Evolutionary conservation across 2,888 invertebrate species (phyloP).

Genomic region (Plemyria rubiginata): DNA sequence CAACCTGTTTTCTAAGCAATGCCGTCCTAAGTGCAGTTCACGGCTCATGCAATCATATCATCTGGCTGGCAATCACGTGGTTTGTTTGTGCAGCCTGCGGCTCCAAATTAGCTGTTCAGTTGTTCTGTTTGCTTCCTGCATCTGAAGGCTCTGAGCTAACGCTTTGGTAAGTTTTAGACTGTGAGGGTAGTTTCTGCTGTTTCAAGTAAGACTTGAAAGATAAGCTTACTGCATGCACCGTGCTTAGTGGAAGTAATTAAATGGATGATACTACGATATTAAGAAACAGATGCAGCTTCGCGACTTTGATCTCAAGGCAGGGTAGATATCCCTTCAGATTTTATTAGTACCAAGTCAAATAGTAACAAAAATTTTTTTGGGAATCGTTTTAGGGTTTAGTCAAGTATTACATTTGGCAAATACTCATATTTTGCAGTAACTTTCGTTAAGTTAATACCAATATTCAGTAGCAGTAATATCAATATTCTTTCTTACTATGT

Average conservation of each 20-base stretch:
- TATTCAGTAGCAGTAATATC: no score
- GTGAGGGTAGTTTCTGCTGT: background rate
- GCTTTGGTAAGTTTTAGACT: background rate
- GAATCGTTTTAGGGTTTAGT: no score
- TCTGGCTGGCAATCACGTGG: constrained; percentile 72
- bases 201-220: background rate
- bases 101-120: constrained; percentile 65
- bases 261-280: background rate
- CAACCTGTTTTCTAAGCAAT: constrained; percentile 6
- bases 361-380: no score
- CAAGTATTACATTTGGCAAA: no score
- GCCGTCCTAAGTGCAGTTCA: constrained; percentile 23
- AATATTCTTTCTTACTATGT: no score
- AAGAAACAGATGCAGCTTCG: no score
- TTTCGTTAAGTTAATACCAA: no score
- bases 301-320: no score
- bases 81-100: constrained; percentile 66
- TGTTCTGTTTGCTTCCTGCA: constrained; percentile 26
- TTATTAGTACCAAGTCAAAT: no score
- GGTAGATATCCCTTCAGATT: no score
- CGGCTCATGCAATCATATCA: constrained; percentile 60
- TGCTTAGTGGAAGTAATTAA: background rate
- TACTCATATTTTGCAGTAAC: no score
- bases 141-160: constrained; percentile 14
- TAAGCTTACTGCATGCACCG: background rate